Evolutionary conservation across 2,113 vertebrate species (phyloP).

Genomic region (Ifrita kowaldi): DNA sequence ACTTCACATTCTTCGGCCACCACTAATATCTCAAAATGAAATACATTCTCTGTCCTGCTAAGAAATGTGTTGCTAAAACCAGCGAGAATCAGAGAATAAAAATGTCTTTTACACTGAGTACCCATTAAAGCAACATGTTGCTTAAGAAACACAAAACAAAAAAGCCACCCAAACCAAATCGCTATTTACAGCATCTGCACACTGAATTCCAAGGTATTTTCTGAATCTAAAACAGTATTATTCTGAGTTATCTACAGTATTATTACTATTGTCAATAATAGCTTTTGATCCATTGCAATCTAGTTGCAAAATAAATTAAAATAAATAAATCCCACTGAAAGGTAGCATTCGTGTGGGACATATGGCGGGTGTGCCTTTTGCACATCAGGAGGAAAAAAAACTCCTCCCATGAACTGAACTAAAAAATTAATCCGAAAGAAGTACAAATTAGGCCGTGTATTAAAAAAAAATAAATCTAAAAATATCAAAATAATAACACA

Average conservation of each 20-base stretch:
- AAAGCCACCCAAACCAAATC: not conserved
- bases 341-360: not conserved
- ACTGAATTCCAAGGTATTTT: not conserved
- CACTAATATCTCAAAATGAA: not conserved
- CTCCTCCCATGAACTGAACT: not conserved
- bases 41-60: not conserved
- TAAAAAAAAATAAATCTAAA: not conserved
- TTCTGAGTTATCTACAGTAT: not conserved
- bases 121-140: not conserved
- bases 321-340: slow-evolving; percentile 12
- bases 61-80: not conserved
- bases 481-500: not conserved
- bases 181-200: not conserved
- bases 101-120: not conserved
- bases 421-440: slow-evolving; percentile 25
- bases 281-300: not conserved
- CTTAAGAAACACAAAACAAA: not conserved
- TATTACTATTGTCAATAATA: not conserved
- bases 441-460: slow-evolving; percentile 8
- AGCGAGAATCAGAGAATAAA: not conserved
- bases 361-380: fast-evolving
- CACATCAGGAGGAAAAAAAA: not conserved
- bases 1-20: not conserved
- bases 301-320: not conserved
- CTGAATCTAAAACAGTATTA: not conserved